phyloP scores from a whole-genome alignment of 2,888 invertebrate genomes.

The Patella ulyssiponensis region DNA sequence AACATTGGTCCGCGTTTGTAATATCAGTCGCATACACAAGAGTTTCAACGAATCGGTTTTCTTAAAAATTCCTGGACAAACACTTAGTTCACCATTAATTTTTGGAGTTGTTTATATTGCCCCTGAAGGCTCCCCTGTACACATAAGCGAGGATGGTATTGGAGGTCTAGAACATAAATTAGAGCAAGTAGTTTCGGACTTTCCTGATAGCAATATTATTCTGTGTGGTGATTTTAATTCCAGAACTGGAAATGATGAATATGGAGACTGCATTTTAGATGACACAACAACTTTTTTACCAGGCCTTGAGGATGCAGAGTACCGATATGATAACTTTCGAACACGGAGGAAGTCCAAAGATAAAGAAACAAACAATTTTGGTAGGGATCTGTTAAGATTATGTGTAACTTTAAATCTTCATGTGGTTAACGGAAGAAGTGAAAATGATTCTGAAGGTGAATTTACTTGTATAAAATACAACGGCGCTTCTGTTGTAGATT shows the following conservation, averaged over 20 bases:
- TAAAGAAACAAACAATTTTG: neutral
- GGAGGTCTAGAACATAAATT: too few relatives aligned
- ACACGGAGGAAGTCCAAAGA: neutral
- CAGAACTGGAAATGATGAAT: neutral
- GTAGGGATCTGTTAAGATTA: neutral
- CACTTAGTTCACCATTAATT: too few relatives aligned
- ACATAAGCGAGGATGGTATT: too few relatives aligned
- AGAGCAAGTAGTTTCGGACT: neutral
- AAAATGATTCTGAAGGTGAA: neutral
- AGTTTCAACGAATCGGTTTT: too few relatives aligned
- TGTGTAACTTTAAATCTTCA: conserved; percentile 3
- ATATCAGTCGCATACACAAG: neutral
- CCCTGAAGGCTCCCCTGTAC: too few relatives aligned
- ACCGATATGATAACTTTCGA: neutral
- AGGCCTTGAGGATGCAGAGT: neutral
- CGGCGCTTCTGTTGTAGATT: conserved; percentile 1
- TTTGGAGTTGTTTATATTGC: too few relatives aligned
- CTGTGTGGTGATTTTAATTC: too few relatives aligned
- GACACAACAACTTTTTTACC: neutral
- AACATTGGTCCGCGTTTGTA: neutral
- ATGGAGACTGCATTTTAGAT: neutral
- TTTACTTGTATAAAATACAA: conserved; percentile 5
- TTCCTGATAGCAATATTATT: neutral
- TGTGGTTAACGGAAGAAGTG: neutral
- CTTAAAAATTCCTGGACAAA: too few relatives aligned